Base-by-base conservation (phyloP, 2,113 vertebrate genomes). In the Callipepla californica region DNA sequence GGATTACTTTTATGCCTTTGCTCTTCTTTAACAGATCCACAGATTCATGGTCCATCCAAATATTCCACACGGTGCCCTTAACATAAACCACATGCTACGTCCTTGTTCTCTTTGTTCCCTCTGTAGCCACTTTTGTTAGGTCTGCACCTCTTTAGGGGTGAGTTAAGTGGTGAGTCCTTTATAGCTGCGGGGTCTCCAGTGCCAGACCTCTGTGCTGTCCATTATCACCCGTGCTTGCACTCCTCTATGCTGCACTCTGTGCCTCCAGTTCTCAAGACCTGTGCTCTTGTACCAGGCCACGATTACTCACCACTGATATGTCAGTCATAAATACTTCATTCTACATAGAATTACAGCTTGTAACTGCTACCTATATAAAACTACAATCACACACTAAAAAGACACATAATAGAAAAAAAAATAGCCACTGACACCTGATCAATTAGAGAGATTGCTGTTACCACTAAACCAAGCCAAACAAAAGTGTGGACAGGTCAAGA, bases 351-450 rank as follows among this genome's bases (percentile, higher is more conserved):
- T 25, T 85, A 73, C 25, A 36, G 36, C 20, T 87, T 82, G 32
- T 61, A 62, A 82, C 67, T 42, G 32, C 36, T 53, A 45, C 34
- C 67, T 53, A 9, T 16, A 50, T 40, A 80, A 73, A 95, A 79
- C 26, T 40, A 32, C 0, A 6, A 20, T 22, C 32, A 34, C 61
- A 48, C 11, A 44, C 51, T 36, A 62, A 44, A 89, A 85, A 73
- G 11, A 92, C 75, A 92, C 78, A 80, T 38, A 55, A 75, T 23
- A 45, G 48, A 76, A 94, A 93, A 87, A 47, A 82, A 76, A 82
- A 76, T 80, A 69, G 62, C 53, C 44, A 61, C 45, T 82, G 81
- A 80, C 67, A 95, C 78, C 70, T 85, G 89, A n/a, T 82, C 58
- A 68, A 48, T 44, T 59, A 87, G 16, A 79, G 36, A 87, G 87